A percentile compares a stretch with the other conserved stretches of the same genome.
These are phyloP conservation scores for Actenoides lindsayi DNA, from an alignment of 2,113 vertebrate genomes.

Conservation along the genomic window DNA sequence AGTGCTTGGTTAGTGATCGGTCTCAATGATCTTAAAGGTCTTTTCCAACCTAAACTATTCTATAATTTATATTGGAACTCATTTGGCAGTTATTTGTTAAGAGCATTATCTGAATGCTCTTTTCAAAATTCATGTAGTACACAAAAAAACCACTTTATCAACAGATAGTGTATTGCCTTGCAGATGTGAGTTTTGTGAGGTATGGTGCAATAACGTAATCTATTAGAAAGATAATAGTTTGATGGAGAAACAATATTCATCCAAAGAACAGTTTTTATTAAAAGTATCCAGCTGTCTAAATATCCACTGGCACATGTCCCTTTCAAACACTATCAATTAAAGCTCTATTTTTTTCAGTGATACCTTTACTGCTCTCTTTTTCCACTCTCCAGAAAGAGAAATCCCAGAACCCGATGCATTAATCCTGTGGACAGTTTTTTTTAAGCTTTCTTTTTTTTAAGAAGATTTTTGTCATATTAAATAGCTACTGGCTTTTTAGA, in stretches of 20 bases:
- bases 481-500: background rate
- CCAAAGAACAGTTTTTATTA: background rate
- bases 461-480: background rate
- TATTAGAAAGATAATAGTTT: background rate
- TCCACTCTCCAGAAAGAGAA: background rate
- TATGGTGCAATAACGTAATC: background rate
- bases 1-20: background rate
- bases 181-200: background rate
- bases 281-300: background rate
- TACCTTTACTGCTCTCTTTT: background rate
- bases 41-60: background rate
- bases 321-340: background rate
- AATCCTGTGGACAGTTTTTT: background rate
- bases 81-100: constrained; percentile 18
- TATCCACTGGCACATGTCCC: background rate
- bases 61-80: constrained; percentile 47
- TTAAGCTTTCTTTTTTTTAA: background rate
- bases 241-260: constrained; percentile 5
- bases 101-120: background rate
- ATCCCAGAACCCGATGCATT: background rate
- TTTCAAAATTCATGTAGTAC: constrained; percentile 46
- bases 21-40: background rate
- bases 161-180: background rate
- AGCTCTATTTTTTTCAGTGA: background rate
- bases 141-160: constrained; percentile 13